Evolutionary conservation across 92 coral and sea anemone species (phyloP), one percentile per base, ranked within the genome.

Genomic region (Siderastrea radians): DNA sequence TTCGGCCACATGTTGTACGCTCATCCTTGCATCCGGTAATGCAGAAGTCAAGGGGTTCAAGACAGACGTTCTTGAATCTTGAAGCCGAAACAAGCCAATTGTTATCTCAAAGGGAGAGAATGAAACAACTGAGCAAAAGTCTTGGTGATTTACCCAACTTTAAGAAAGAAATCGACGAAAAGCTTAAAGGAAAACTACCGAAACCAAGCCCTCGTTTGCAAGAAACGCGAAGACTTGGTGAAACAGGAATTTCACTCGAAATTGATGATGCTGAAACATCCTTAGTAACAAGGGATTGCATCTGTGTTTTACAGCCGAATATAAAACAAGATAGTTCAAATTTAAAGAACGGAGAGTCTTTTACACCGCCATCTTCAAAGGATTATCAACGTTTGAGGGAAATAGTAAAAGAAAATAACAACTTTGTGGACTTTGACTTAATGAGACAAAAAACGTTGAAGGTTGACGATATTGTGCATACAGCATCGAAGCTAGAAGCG

Each of bases 221-320:
- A 17, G 52, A n/a, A 77, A 47, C 89, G 67, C 84, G 89, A 3
- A 61, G 74, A 55, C 89, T 85, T 69, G 89, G 89, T 51, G 87
- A 74, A 74, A 73, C 87, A 1, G 44, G 52, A 26, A 14, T 84
- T 64, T 84, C 79, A 61, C 74, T 44, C 1, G 65, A 64, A 26
- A 59, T 5, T 66, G 47, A 17, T 50, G 80, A 74, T 26, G 38
- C 63, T 11, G 87, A 61, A 49, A 72, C 50, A 12, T 49, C 19
- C 87, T 59, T 72, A 52, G 80, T 44, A 61, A 84, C 87, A 2
- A 65, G 72, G 53, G 80, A 84, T 84, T 84, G 80, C 63, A 5
- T 7, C n/a, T 84, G 74, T 50, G 45, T 51, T 50, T 63, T 61
- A 9, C 62, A 84, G 63, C 62, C 80, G 0, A 14, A 15, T 54